phyloP scores from a whole-genome alignment of 2,797 vertebrate genomes.

The Hybognathus amarus region DNA sequence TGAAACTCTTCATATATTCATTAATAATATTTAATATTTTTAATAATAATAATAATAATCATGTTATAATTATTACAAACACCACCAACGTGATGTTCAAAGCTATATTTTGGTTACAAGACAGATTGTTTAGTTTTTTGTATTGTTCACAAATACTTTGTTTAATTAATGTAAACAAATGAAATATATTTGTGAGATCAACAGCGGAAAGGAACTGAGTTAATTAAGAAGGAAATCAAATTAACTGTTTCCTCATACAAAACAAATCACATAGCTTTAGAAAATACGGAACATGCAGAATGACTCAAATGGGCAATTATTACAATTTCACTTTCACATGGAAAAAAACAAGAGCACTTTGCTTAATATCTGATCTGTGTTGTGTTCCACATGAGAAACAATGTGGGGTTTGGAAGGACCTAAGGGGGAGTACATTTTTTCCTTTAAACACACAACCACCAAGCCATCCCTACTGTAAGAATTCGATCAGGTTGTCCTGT shows the following conservation, averaged over 20 bases:
- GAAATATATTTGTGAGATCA: not conserved
- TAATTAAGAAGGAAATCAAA: not conserved
- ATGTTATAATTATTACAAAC: too few relatives aligned
- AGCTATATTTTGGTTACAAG: not conserved
- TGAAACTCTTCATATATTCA: too few relatives aligned
- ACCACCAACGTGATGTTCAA: not conserved
- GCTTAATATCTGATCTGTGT: not conserved
- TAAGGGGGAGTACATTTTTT: not conserved
- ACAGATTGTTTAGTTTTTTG: not conserved
- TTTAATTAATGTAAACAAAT: not conserved
- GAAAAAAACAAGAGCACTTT: not conserved
- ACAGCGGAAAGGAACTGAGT: not conserved
- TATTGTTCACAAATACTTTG: not conserved
- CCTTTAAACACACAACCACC: not conserved
- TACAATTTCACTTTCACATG: not conserved
- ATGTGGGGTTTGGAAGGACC: not conserved
- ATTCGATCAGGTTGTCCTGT: conserved; percentile 68
- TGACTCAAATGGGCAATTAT: not conserved
- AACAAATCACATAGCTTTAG: not conserved
- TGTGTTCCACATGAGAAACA: not conserved
- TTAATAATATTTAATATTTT: too few relatives aligned
- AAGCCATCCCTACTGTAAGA: not conserved
- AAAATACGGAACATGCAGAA: not conserved
- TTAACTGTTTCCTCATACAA: not conserved
- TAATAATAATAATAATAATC: too few relatives aligned